Conservation (phyloP, 1,140 invertebrate genomes). For the Drosophila hydei region DNA sequence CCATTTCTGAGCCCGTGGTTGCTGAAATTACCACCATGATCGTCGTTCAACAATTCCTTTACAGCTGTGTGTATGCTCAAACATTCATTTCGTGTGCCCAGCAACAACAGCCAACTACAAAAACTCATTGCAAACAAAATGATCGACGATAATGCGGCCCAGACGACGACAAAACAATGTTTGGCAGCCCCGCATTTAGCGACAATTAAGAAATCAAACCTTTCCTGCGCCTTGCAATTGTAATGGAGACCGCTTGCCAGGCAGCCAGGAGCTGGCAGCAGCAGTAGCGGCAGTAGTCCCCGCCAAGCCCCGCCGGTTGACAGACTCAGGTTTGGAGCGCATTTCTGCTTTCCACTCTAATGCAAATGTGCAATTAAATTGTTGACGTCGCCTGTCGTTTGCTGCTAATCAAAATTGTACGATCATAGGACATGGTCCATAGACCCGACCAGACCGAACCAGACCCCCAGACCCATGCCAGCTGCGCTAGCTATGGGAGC, state of each 20-base stretch:
- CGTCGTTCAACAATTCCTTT: conserved; percentile 63
- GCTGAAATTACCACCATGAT: conserved; percentile 74
- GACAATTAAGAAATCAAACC: conserved; percentile 82
- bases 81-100: conserved; percentile 74
- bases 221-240: conserved; percentile 65
- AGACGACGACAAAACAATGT: conserved; percentile 56
- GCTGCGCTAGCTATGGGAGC: conserved; percentile 57
- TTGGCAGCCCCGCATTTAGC: conserved; percentile 75
- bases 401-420: conserved; percentile 70
- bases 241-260: conserved; percentile 66
- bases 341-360: conserved; percentile 65
- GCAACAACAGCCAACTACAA: conserved; percentile 53
- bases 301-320: conserved; percentile 21
- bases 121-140: conserved; percentile 75
- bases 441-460: conserved; percentile 1
- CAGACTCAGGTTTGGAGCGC: conserved; percentile 46
- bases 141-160: conserved; percentile 70
- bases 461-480: not conserved
- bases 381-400: conserved; percentile 65
- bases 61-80: conserved; percentile 55
- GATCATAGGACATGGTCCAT: conserved; percentile 60
- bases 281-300: conserved; percentile 8
- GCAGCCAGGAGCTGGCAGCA: conserved; percentile 59
- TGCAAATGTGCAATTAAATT: conserved; percentile 82
- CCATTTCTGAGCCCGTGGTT: conserved; percentile 1